A percentile compares a stretch with the other conserved stretches of the same genome.
These are phyloP conservation scores for Flexamia atlantica DNA, from an alignment of 2,888 invertebrate genomes.

Conservation along the genomic window DNA sequence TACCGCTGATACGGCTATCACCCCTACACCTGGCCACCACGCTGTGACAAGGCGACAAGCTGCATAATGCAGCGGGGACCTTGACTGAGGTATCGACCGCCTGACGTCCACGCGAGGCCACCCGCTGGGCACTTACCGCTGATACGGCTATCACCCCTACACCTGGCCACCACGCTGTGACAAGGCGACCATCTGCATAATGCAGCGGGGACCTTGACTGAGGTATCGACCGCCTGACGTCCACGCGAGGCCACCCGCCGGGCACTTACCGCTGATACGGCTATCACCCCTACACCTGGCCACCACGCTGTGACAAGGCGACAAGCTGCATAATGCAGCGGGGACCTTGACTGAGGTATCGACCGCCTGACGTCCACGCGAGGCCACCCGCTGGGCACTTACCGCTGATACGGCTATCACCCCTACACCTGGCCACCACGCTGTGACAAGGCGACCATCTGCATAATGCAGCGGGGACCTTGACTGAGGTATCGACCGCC, in stretches of 20 bases:
- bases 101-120: background rate
- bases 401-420: too few relatives aligned
- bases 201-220: slow-evolving; percentile 5
- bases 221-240: slow-evolving; percentile 1
- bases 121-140: too few relatives aligned
- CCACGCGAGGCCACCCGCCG: slow-evolving; percentile 1
- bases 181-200: background rate
- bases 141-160: background rate
- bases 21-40: background rate
- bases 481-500: too few relatives aligned
- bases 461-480: too few relatives aligned
- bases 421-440: too few relatives aligned
- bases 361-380: too few relatives aligned
- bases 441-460: too few relatives aligned
- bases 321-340: too few relatives aligned
- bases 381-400: too few relatives aligned
- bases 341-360: too few relatives aligned
- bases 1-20: background rate
- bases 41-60: background rate
- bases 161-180: background rate
- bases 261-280: background rate
- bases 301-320: background rate
- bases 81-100: slow-evolving; percentile 25
- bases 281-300: background rate
- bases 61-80: slow-evolving; percentile 3